Conservation (phyloP, 2,888 invertebrate species). For the Rhopalosiphum nymphaeae region DNA sequence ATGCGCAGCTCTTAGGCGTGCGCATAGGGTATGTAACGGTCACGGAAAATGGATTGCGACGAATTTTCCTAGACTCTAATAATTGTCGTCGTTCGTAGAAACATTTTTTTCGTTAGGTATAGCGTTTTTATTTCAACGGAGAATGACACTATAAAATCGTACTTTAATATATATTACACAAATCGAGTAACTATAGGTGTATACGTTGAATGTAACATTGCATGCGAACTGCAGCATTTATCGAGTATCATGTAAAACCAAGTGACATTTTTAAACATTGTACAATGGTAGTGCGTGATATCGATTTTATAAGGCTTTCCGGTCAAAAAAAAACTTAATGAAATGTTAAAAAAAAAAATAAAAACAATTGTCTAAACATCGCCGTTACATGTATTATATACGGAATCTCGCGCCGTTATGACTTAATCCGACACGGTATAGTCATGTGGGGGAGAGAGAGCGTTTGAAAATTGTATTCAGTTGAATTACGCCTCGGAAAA, state of each 20-base stretch:
- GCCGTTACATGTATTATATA: neutral
- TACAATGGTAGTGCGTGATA: neutral
- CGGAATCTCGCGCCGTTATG: neutral
- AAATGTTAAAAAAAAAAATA: neutral
- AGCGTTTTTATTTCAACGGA: neutral
- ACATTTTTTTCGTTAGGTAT: neutral
- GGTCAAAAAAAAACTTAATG: neutral
- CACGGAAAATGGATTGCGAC: no score
- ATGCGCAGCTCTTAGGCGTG: no score
- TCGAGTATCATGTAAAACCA: neutral
- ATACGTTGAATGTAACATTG: neutral
- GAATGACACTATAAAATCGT: neutral
- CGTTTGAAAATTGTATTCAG: neutral
- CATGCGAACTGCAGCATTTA: neutral
- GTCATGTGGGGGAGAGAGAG: neutral
- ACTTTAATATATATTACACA: neutral
- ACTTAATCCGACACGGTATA: neutral
- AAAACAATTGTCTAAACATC: neutral
- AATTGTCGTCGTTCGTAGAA: neutral
- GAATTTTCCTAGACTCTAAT: no score
- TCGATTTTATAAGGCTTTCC: neutral
- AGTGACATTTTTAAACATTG: neutral
- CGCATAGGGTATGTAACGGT: no score
- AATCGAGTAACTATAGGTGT: neutral
- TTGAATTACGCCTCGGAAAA: constrained; percentile 10